Base-by-base conservation (phyloP, 2,888 invertebrate species). In the Lottia scabra region DNA sequence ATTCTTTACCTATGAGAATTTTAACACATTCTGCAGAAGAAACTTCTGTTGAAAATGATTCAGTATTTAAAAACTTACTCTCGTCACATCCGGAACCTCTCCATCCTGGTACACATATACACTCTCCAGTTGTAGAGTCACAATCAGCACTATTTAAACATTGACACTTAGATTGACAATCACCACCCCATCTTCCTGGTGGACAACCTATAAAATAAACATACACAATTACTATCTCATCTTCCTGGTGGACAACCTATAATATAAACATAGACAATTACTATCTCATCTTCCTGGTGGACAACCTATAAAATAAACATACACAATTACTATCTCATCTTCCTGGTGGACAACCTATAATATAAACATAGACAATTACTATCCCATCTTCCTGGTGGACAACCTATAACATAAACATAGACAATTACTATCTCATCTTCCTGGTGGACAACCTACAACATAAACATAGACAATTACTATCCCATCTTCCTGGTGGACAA, bases 401-500 rank as follows among this genome's bases (percentile, higher is more conserved):
- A 38, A 8, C 38, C 38, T 38, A 38, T 5, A 38, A 38, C 10
- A 38, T 38, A 38, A 38, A 38, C 10, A 30, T 30, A 38, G 10
- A 38, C 8, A 38, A 38, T 38, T 10, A 38, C 8, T 38, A 38
- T 10, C 38, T 6, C 38, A 38, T 38, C 38, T 38, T 38, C 38
- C 3, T 38, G 8, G 38, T 6, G 38, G 8, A 38, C 10, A 38
- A 8, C 38, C 38, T 38, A 38, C 1, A 38, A 38, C 10, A 38
- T 38, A 38, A 38, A 38, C 10, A 30, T 30, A 38, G 10, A 38
- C 38, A 10, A 38, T 38, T 38, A 10, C 1, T 38, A 38, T 10
- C 5, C 38, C 86, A 90, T 46, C 87, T 87, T 19, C 91, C 91
- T 91, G 92, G 87, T 94, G 98, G 87, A 79, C 92, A 92, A 43